Percentiles rank a stretch among this genome's conserved stretches.
Conservation (phyloP, 2,113 vertebrate species). For the Pogona vitticeps region DNA sequence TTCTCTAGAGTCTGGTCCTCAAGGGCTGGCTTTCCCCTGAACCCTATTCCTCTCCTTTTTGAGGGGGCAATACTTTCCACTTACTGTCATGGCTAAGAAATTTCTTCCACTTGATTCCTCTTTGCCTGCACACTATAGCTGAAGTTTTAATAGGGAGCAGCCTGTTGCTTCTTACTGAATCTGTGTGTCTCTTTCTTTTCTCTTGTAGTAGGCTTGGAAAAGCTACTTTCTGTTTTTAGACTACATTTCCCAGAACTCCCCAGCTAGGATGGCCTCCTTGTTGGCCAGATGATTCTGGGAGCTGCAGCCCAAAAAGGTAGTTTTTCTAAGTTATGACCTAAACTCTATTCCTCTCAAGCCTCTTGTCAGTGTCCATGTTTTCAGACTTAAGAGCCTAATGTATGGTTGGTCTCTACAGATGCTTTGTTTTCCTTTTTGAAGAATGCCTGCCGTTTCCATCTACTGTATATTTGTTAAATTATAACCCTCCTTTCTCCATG, state of each 20-base stretch:
- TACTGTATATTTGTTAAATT: conserved; percentile 3
- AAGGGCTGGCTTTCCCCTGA: background rate
- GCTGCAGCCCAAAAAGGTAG: background rate
- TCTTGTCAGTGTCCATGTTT: background rate
- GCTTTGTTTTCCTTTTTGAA: background rate
- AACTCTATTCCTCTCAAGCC: background rate
- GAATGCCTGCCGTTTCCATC: background rate
- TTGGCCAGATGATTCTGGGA: no score
- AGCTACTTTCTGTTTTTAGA: background rate
- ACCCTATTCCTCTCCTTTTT: background rate
- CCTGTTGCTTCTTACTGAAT: background rate
- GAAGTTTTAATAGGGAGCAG: background rate
- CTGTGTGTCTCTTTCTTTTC: background rate
- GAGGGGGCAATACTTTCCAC: background rate
- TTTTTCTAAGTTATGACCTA: background rate
- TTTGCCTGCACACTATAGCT: background rate
- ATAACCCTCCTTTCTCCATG: background rate
- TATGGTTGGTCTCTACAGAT: background rate
- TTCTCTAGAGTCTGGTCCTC: background rate
- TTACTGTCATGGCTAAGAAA: background rate
- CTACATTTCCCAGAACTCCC: background rate
- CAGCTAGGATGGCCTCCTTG: background rate
- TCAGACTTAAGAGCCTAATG: background rate
- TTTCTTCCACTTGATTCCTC: background rate
- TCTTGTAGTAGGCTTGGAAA: background rate